Base-by-base conservation (phyloP, 2,888 invertebrate genomes). In the Corythucha ciliata region DNA sequence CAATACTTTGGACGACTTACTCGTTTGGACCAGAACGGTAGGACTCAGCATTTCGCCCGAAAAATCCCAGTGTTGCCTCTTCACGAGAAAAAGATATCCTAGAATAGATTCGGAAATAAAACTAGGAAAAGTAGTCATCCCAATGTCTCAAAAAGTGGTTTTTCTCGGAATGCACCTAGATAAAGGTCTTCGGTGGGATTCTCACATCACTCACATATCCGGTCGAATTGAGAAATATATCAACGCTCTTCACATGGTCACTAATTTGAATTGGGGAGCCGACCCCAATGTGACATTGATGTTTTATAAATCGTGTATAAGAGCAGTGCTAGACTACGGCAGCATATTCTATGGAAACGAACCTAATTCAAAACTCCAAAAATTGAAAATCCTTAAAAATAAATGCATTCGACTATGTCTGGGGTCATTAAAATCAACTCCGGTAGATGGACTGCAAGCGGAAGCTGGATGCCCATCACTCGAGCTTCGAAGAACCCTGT, bases 381-480 rank as follows among this genome's bases (percentile, higher is more conserved):
- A 8, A 10, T 20, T 37, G 4, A 21, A 20, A 20, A 20, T 20
- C 7, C 7, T 37, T 21, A 10, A 37, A 4, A 21, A 37, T n/a
- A 37, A 37, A 37, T 2, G 37, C 37, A 20, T 37, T 20, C 37
- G 37, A 2, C 10, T 37, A 5, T 37, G 37, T 37, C 12, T 37
- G 37, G 37, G 37, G 1, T 37, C 22, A 12, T 16, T 16, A n/a
- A 37, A 37, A 2, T 37, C 37, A 7, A 37, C 37, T 16, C 37
- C 37, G 8, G 22, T 37, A 10, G 2, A 37, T 16, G 37, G 21
- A 21, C 10, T 37, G 10, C 4, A 21, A n/a, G 37, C 37, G 4
- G 37, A 37, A n/a, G 12, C 37, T 10, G 37, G 37, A n/a, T n/a
- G n/a, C n/a, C n/a, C n/a, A n/a, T n/a, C n/a, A n/a, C n/a, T n/a